Conservation (phyloP, 2,888 invertebrate species). For the Drosophila kuntzei region DNA sequence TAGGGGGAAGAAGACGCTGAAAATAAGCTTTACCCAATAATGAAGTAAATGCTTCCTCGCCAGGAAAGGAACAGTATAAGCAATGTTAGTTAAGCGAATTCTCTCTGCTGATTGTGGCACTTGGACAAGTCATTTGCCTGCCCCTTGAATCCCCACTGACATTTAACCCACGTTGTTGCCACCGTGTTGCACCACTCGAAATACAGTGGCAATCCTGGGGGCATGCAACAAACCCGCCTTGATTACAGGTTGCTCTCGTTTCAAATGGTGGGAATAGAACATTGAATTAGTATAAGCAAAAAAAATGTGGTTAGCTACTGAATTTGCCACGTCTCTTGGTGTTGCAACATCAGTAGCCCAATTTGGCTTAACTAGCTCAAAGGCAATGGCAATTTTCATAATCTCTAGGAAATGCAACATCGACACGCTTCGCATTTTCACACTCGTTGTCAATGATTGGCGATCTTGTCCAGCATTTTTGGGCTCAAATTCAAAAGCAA, state of each 20-base stretch:
- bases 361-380: conserved; percentile 10
- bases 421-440: conserved; percentile 57
- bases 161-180: conserved; percentile 34
- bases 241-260: conserved; percentile 22
- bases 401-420: conserved; percentile 51
- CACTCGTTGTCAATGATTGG: conserved; percentile 47
- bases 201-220: conserved; percentile 9
- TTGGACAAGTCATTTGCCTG: conserved; percentile 45
- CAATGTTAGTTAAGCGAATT: conserved; percentile 4
- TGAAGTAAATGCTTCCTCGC: conserved; percentile 29
- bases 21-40: conserved; percentile 13
- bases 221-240: conserved; percentile 8
- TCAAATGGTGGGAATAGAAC: conserved; percentile 30
- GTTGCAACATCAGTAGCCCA: conserved; percentile 16
- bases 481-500: background rate
- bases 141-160: conserved; percentile 24
- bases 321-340: conserved; percentile 32
- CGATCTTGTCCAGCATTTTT: conserved; percentile 30
- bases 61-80: background rate
- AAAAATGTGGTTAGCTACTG: conserved; percentile 52
- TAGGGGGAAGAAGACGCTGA: background rate
- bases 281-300: conserved; percentile 37
- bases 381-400: conserved; percentile 44
- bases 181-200: conserved; percentile 9
- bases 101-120: conserved; percentile 31